phyloP scores from a whole-genome alignment of 2,888 invertebrate genomes.

The Trypoxylon attenuatum region DNA sequence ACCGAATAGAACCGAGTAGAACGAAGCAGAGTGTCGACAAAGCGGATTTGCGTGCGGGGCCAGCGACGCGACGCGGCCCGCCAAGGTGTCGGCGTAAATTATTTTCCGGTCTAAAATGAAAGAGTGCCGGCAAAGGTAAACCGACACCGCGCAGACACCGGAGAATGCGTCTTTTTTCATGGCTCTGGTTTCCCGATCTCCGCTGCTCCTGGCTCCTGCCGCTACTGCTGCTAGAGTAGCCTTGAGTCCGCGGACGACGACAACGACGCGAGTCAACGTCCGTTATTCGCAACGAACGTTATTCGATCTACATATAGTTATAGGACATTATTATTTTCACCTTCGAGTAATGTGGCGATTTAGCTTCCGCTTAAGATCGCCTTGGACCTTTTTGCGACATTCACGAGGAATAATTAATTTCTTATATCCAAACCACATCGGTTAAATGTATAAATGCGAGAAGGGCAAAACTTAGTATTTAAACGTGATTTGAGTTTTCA shows the following conservation, averaged over 20 bases:
- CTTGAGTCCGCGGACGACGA: slow-evolving; percentile 33
- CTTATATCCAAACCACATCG: too few species aligned
- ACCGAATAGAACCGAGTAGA: background rate
- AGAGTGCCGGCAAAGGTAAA: background rate
- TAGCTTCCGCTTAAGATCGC: too few species aligned
- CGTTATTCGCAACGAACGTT: background rate
- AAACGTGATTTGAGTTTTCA: too few species aligned
- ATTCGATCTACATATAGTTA: background rate
- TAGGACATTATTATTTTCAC: too few species aligned
- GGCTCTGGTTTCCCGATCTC: slow-evolving; percentile 36
- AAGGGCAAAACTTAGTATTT: too few species aligned
- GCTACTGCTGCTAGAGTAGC: slow-evolving; percentile 49
- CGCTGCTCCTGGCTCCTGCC: too few species aligned
- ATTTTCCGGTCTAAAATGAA: background rate
- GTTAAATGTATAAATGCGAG: too few species aligned
- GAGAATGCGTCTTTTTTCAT: slow-evolving; percentile 22
- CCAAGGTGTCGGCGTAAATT: background rate
- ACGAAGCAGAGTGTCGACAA: background rate
- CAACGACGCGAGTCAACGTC: slow-evolving; percentile 1
- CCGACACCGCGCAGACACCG: background rate
- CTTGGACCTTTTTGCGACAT: too few species aligned
- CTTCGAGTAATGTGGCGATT: too few species aligned
- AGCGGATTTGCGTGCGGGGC: background rate
- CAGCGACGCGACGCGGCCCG: background rate
- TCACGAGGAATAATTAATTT: too few species aligned